Evolutionary conservation across 2,797 vertebrate species (phyloP), one percentile per base, ranked within the genome.

Genomic region (Tapera naevia): DNA sequence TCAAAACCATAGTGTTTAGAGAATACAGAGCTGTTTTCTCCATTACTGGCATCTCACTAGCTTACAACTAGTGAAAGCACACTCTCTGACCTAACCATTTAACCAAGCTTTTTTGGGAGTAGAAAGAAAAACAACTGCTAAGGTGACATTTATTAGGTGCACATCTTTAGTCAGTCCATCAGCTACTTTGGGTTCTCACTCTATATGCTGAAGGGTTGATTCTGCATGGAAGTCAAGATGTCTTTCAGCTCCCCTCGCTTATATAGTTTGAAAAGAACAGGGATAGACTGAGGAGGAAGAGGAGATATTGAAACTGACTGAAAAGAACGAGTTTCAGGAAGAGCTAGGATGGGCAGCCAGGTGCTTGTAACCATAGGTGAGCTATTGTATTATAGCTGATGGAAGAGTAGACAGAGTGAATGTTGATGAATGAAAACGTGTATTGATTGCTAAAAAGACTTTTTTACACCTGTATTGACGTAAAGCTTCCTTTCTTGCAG

Each of bases 71-170:
- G 41, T 25, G 41, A 80, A 75, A 76, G 50, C 27, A 24, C 21
- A 39, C 53, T 39, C 65, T 27, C 76, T 81, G 80, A 72, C 33
- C 43, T 81, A 58, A 64, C 24, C 4, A 7, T 64, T 82, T 73
- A 76, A 76, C 30, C 23, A 7, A 69, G 23, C 8, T 54, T 62
- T 70, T 53, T 24, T 66, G 39, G 37, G 32, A 92, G 33, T 6
- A 53, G 79, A 53, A 66, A 73, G 56, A 37, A 84, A 89, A 89
- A 32, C 60, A 93, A 91, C 67, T 21, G 28, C 30, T 69, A 51
- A 73, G 76, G 46, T 86, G 81, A 78, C 65, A 78, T 92, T 95
- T 93, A 92, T 88, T 48, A 88, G 67, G 33, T 82, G 80, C 9
- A 17, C 30, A 93, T 67, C 62, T 43, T 70, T 76, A 57, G 48